These are phyloP conservation scores for Aurelia sp. DNA, from an alignment of 30 jellyfish, hydroid and myxozoan species.

Conservation along the genomic window DNA sequence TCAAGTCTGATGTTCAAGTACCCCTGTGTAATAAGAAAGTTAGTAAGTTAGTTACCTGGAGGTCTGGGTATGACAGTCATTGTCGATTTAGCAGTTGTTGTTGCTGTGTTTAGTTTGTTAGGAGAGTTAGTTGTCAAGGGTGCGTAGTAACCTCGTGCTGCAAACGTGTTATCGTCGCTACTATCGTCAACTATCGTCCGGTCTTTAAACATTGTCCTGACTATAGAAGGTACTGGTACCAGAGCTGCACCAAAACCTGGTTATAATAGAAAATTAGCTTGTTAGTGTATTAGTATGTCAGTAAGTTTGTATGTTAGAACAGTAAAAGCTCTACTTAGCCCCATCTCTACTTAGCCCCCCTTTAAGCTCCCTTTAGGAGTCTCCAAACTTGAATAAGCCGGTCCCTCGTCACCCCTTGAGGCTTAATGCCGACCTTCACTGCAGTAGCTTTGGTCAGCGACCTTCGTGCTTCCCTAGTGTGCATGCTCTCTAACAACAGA, in stretches of 20 bases:
- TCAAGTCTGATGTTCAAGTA: too few species aligned
- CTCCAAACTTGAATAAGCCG: too few species aligned
- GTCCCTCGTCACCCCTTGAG: too few species aligned
- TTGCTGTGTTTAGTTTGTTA: conserved; percentile 61
- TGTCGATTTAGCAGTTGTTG: conserved; percentile 73
- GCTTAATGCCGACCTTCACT: too few species aligned
- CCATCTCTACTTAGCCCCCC: too few species aligned
- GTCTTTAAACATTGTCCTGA: conserved; percentile 67
- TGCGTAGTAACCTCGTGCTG: conserved; percentile 72
- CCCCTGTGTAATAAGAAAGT: neutral
- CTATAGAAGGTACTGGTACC: conserved; percentile 39
- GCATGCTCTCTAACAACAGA: too few species aligned
- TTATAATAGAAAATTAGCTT: conserved; percentile 7
- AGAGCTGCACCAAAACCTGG: conserved; percentile 45
- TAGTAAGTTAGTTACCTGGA: conserved; percentile 63
- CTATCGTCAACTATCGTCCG: conserved; percentile 59
- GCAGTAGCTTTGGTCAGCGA: too few species aligned
- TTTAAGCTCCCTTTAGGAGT: too few species aligned
- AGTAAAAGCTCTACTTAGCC: too few species aligned
- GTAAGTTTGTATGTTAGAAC: neutral
- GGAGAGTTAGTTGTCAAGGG: conserved; percentile 85
- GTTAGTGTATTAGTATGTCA: conserved; percentile 2
- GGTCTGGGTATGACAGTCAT: conserved; percentile 91
- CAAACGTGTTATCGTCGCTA: conserved; percentile 58
- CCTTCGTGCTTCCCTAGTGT: too few species aligned